Percentiles rank a stretch among this genome's conserved stretches.
Evolutionary conservation across 2,113 vertebrate species (phyloP).

Genomic region (Hemicordylus capensis): DNA sequence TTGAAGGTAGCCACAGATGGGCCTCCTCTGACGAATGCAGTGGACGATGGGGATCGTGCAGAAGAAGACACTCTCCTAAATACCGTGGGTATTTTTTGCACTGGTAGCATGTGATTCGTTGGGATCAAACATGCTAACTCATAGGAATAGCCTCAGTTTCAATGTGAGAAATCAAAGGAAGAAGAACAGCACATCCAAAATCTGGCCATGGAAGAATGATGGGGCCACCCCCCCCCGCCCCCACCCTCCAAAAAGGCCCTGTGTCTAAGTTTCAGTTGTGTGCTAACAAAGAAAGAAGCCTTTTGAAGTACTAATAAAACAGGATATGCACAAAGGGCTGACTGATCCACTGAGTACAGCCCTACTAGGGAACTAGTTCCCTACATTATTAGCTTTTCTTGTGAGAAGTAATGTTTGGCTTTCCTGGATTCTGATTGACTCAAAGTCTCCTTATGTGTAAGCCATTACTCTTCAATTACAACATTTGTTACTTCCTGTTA

Average conservation of each 20-base stretch:
- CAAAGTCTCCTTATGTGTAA: conserved; percentile 18
- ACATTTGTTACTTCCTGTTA: conserved; percentile 30
- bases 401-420: conserved; percentile 23
- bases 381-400: conserved; percentile 14
- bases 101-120: background rate
- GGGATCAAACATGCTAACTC: background rate
- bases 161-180: background rate
- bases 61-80: too few relatives aligned
- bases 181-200: background rate
- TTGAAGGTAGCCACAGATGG: too few relatives aligned
- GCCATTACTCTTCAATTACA: conserved; percentile 25
- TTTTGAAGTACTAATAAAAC: background rate
- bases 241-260: background rate
- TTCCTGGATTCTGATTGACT: conserved; percentile 13
- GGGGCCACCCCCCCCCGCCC: background rate
- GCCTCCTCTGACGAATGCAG: too few relatives aligned
- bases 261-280: background rate
- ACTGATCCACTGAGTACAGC: background rate
- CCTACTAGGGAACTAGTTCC: background rate
- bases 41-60: too few relatives aligned
- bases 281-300: background rate
- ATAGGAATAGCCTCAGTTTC: background rate
- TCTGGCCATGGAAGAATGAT: background rate
- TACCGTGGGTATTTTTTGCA: too few relatives aligned
- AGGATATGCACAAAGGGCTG: background rate